Evolutionary conservation across 1,140 invertebrate genomes (phyloP).

Genomic region (Olivierus martensii): DNA sequence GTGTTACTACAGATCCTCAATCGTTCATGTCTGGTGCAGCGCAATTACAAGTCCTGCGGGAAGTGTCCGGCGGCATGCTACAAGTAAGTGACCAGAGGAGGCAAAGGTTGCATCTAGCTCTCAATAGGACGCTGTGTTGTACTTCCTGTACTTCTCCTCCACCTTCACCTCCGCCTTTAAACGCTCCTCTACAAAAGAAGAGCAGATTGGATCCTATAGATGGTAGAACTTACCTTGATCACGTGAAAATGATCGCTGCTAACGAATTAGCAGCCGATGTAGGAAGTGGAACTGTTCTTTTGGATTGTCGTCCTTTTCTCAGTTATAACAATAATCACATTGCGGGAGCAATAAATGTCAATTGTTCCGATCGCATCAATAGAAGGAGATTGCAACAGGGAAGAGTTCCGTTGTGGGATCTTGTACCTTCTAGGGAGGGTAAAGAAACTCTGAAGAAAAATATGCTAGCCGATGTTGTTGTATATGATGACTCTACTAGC

Average conservation of each 20-base stretch:
- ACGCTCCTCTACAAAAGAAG: too few relatives aligned
- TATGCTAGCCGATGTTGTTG: slow-evolving; percentile 34
- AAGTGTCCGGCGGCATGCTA: too few relatives aligned
- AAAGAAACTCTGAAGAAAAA: slow-evolving; percentile 43
- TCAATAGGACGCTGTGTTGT: too few relatives aligned
- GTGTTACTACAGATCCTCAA: too few relatives aligned
- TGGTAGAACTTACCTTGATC: background rate
- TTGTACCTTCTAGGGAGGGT: slow-evolving; percentile 45
- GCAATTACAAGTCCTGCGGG: too few relatives aligned
- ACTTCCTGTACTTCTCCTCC: too few relatives aligned
- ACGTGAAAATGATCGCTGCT: slow-evolving; percentile 1
- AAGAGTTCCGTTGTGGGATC: slow-evolving; percentile 48
- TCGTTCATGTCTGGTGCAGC: too few relatives aligned
- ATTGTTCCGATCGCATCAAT: slow-evolving; percentile 58
- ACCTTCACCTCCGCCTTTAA: too few relatives aligned
- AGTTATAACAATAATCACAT: slow-evolving; percentile 56
- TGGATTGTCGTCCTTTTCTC: slow-evolving; percentile 55
- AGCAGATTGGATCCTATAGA: too few relatives aligned
- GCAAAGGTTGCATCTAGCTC: too few relatives aligned
- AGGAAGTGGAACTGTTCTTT: slow-evolving; percentile 23
- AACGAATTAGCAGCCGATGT: slow-evolving; percentile 6
- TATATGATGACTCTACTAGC: slow-evolving; percentile 51
- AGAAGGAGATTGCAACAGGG: slow-evolving; percentile 50
- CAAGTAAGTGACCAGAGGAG: too few relatives aligned
- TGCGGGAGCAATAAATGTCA: slow-evolving; percentile 56